A percentile compares a stretch with the other conserved stretches of the same genome.
Evolutionary conservation across 2,888 invertebrate species (phyloP).

Genomic region (Sphaerophoria taeniata): DNA sequence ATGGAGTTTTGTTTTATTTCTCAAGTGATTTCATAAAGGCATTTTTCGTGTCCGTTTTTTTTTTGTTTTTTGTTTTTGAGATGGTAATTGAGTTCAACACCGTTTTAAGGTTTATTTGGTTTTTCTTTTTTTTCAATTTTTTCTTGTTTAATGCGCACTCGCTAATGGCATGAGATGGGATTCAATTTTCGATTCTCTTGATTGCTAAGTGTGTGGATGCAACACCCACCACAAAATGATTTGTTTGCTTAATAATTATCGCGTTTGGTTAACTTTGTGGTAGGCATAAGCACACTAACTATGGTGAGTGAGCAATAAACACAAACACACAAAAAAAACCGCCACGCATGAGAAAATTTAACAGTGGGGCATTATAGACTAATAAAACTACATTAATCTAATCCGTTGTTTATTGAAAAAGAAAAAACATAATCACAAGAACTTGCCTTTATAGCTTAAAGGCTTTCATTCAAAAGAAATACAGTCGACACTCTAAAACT

Average conservation of each 20-base stretch:
- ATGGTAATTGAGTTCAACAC: slow-evolving; percentile 60
- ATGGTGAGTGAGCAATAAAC: slow-evolving; percentile 22
- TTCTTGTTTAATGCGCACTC: slow-evolving; percentile 58
- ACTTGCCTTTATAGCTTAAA: too few species aligned
- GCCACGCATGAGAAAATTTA: slow-evolving; percentile 21
- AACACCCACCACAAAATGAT: slow-evolving; percentile 69
- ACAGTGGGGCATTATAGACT: background rate
- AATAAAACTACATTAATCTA: too few species aligned
- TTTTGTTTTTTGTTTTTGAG: background rate
- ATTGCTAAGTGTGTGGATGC: slow-evolving; percentile 37
- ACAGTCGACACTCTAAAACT: too few species aligned
- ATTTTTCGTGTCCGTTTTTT: slow-evolving; percentile 57
- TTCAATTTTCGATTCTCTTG: slow-evolving; percentile 60
- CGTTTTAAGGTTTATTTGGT: background rate
- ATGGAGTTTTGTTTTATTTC: slow-evolving; percentile 58
- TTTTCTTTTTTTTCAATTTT: slow-evolving; percentile 14
- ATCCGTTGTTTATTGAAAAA: too few species aligned
- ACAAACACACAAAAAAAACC: background rate
- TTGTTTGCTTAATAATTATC: slow-evolving; percentile 71
- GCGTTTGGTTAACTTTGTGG: slow-evolving; percentile 41
- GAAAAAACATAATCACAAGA: too few species aligned
- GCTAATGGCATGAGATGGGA: slow-evolving; percentile 69
- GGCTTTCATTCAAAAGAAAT: too few species aligned
- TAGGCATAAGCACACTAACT: slow-evolving; percentile 34
- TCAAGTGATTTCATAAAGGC: slow-evolving; percentile 60